Base-by-base conservation (phyloP, 2,113 vertebrate species). In the Neomonachus schauinslandi region DNA sequence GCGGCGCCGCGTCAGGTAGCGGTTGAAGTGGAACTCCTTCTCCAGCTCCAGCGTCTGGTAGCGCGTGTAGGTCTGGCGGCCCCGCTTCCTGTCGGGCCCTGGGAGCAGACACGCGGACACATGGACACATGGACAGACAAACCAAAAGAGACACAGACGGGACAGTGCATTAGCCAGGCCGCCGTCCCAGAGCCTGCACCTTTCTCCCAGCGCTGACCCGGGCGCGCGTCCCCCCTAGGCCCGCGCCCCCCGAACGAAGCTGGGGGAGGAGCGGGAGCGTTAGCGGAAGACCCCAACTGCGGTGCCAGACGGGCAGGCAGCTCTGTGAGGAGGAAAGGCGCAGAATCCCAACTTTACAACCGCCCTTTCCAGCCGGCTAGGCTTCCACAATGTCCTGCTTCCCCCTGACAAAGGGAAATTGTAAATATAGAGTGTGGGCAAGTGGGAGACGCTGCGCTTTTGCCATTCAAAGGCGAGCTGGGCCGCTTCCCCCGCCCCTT, bases 1-100 rank as follows among this genome's bases (percentile, higher is more conserved):
- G 95, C 99, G 98, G 94, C 99, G 98, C 97, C 99, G 99, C 65
- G 99, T 99, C 98, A 99, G 98, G 98, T 99, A 99, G 96, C 99
- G 99, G 98, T 99, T 99, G 97, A 99, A 99, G 98, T 99, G 99
- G 97, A 99, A 99, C 98, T 99, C 99, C 98, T 99, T 99, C 98
- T 99, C 99, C 99, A 99, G 98, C 97, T 99, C 99, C 98, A 99
- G 98, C 2, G 99, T 99, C 98, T 99, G 99, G 98, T 99, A 99
- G 95, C 99, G 99, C 92, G 99, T 99, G 94, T 99, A 99, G 63
- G 99, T 99, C 98, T 99, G 99, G 83, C 99, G 99, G 31, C 99
- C 99, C 84, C 99, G 98, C 98, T 99, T 99, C 98, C 99, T 98
- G 98, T 99, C 99, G 19, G 99, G 99, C 98, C 99, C 99, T 99